Conservation (phyloP, 2,113 vertebrate genomes). For the Atlantisia rogersi region DNA sequence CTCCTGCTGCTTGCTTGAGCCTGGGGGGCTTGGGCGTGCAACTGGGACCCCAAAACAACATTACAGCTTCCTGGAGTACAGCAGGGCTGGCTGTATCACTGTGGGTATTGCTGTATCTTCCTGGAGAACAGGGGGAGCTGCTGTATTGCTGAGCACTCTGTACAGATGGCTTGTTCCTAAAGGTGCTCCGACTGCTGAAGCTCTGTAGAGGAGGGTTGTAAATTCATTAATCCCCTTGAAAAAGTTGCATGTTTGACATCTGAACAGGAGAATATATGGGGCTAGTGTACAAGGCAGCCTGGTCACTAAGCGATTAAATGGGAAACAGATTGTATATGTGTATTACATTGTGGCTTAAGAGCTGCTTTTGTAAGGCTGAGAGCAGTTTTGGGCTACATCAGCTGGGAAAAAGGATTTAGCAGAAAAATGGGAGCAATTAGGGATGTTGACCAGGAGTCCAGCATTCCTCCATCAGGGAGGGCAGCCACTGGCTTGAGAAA, state of each 20-base stretch:
- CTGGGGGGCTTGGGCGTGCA: neutral
- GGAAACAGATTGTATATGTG: accelerated
- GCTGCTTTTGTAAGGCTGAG: neutral
- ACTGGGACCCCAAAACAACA: accelerated
- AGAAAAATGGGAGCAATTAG: neutral
- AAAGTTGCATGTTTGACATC: neutral
- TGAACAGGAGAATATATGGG: neutral
- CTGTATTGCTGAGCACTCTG: neutral
- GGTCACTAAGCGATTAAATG: neutral
- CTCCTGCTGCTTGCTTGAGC: neutral
- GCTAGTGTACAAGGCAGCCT: neutral
- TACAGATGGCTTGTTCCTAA: neutral
- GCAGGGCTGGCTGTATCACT: neutral
- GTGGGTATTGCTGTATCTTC: neutral
- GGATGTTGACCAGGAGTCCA: neutral
- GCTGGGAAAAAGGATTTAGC: neutral
- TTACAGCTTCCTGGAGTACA: neutral
- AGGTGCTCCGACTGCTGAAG: neutral
- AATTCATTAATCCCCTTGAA: neutral
- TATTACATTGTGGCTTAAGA: neutral
- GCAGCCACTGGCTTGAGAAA: neutral
- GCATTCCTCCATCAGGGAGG: neutral
- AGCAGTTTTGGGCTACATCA: neutral
- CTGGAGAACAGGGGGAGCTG: neutral
- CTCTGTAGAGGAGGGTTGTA: neutral